Evolutionary conservation across 2,888 invertebrate species (phyloP).

Genomic region (Limnephilus rhombicus): DNA sequence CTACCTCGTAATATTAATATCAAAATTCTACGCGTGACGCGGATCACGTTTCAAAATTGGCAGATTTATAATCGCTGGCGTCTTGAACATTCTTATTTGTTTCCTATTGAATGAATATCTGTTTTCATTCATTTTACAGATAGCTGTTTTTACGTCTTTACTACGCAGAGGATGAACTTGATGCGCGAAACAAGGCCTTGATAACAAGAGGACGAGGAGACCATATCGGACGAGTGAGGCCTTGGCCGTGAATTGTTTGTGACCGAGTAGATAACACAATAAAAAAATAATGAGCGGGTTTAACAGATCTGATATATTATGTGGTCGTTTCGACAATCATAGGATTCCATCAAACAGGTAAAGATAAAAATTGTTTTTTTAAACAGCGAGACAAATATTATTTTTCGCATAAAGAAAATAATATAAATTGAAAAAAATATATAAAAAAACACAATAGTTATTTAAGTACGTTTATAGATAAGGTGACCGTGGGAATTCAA

Average conservation of each 20-base stretch:
- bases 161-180: conserved; percentile 21
- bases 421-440: neutral
- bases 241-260: neutral
- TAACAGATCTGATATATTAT: neutral
- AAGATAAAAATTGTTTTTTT: neutral
- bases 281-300: neutral
- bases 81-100: neutral
- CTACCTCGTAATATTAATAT: neutral
- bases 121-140: conserved; percentile 31
- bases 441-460: neutral
- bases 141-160: conserved; percentile 27
- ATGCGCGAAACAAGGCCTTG: neutral
- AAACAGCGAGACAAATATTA: neutral
- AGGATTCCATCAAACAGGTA: neutral
- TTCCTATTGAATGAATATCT: conserved; percentile 14
- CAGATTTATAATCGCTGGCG: neutral
- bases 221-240: neutral
- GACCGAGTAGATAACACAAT: neutral
- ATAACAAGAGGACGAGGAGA: neutral
- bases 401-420: neutral
- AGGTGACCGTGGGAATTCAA: neutral
- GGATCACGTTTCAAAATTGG: conserved; percentile 6
- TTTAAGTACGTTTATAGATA: neutral
- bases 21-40: neutral
- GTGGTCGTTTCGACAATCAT: neutral